Evolutionary conservation across 2,113 vertebrate species (phyloP).

Genomic region (Dasypus novemcinctus): DNA sequence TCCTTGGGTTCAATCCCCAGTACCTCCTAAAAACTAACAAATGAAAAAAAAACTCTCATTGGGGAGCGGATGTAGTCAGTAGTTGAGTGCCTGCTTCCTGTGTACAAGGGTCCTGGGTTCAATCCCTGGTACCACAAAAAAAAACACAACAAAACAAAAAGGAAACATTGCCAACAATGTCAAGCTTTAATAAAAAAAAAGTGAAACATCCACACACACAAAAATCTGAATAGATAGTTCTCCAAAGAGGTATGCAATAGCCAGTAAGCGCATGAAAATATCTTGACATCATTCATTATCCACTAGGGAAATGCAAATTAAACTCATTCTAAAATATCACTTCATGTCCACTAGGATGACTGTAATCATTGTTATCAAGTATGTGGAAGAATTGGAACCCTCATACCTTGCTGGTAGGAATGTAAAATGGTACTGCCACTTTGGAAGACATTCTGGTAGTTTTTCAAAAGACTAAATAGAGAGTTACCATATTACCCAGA

Average conservation of each 20-base stretch:
- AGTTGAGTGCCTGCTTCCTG: too few species aligned
- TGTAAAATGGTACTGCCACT: background rate
- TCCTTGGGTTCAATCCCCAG: too few species aligned
- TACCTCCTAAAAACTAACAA: too few species aligned
- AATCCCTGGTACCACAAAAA: too few species aligned
- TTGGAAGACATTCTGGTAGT: background rate
- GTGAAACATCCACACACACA: background rate
- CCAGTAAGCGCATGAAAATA: background rate
- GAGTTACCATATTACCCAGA: background rate
- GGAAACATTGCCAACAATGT: too few species aligned
- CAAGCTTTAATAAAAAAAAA: too few species aligned
- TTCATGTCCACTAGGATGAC: background rate
- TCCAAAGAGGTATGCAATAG: background rate
- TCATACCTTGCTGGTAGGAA: background rate
- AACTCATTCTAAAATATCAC: background rate
- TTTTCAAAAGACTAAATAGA: background rate
- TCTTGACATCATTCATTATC: background rate
- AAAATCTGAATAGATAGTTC: background rate
- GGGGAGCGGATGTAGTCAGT: too few species aligned
- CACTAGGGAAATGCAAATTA: background rate
- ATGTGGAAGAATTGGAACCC: background rate
- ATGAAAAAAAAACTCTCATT: too few species aligned
- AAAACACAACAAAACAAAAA: too few species aligned
- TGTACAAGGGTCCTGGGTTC: too few species aligned
- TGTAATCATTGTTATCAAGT: background rate